Evolutionary conservation across 2,888 invertebrate species (phyloP).

Genomic region (Sesamia inferens): DNA sequence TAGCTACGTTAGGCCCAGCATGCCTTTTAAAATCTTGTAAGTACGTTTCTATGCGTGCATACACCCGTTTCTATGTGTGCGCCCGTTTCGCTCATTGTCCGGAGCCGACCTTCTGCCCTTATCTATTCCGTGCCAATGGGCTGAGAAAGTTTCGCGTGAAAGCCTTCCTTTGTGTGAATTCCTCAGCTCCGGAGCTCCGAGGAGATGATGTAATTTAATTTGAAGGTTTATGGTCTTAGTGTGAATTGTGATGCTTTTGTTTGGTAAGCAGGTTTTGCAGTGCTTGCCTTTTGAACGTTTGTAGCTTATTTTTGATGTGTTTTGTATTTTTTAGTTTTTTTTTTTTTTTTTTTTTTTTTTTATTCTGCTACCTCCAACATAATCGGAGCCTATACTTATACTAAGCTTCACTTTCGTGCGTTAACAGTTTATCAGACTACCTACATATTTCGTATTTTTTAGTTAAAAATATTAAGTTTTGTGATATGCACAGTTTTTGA

Average conservation of each 20-base stretch:
- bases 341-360: too few species aligned
- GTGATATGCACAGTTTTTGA: background rate
- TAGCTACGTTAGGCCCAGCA: background rate
- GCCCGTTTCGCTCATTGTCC: background rate
- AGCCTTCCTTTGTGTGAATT: conserved; percentile 70
- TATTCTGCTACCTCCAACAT: too few species aligned
- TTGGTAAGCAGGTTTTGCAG: conserved; percentile 30
- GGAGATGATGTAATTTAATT: conserved; percentile 65
- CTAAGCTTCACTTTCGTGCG: too few species aligned
- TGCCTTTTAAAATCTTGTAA: background rate
- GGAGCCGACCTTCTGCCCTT: background rate
- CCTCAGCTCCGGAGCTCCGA: conserved; percentile 58
- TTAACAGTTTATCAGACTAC: too few species aligned
- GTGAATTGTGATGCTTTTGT: conserved; percentile 48
- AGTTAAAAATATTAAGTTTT: background rate
- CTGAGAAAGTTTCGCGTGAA: conserved; percentile 66
- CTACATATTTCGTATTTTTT: background rate
- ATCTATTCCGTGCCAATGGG: conserved; percentile 47
- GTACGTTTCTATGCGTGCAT: background rate
- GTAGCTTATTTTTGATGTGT: background rate
- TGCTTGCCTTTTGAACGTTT: conserved; percentile 11
- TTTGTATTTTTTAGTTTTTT: background rate
- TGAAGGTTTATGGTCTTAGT: conserved; percentile 57
- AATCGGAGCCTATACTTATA: too few species aligned
- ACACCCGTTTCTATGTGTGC: background rate